A percentile compares a stretch with the other conserved stretches of the same genome.
Conservation (phyloP, 2,113 vertebrate genomes). For the Pristiophorus japonicus region DNA sequence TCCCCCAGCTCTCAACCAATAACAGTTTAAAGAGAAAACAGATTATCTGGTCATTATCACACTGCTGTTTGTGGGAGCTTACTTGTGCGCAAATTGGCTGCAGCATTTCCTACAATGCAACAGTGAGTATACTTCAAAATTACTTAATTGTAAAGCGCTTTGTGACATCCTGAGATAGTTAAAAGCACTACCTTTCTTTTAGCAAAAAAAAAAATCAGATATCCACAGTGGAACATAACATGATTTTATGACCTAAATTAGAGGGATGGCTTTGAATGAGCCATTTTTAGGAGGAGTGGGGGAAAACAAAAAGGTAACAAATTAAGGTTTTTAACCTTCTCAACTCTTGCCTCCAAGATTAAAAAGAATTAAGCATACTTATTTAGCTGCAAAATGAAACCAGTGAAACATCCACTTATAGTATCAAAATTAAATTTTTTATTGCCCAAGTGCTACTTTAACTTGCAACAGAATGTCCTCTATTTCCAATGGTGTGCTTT, state of each 20-base stretch:
- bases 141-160: not conserved
- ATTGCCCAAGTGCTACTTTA: not conserved
- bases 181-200: not conserved
- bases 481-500: not conserved
- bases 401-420: not conserved
- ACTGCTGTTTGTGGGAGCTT: not conserved
- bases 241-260: not conserved
- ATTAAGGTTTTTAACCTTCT: not conserved
- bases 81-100: not conserved
- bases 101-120: not conserved
- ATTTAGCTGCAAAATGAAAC: not conserved
- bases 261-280: not conserved
- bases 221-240: not conserved
- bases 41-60: not conserved
- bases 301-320: not conserved
- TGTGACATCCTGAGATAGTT: not conserved
- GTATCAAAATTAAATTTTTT: not conserved
- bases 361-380: not conserved
- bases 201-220: not conserved
- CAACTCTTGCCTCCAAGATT: not conserved
- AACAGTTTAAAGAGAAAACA: not conserved
- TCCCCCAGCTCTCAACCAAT: not conserved
- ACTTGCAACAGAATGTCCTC: not conserved
- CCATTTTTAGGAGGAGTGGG: not conserved
- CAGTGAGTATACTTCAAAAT: not conserved